A percentile compares a stretch with the other conserved stretches of the same genome.
These are phyloP conservation scores for Poicephalus meyeri DNA, from an alignment of 2,113 vertebrate genomes.

Conservation along the genomic window DNA sequence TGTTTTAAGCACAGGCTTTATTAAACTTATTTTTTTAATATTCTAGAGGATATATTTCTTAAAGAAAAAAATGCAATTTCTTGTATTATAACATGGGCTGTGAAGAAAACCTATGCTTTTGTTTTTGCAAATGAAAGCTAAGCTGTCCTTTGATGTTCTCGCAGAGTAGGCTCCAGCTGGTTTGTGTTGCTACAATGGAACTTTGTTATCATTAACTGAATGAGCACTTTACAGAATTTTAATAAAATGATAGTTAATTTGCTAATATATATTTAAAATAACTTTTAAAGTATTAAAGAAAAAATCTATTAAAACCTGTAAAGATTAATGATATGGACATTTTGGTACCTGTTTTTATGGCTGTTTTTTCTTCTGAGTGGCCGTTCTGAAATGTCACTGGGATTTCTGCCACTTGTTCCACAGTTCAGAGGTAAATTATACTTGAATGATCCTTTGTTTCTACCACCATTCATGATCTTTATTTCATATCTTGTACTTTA, in stretches of 20 bases:
- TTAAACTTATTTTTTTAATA: conserved; percentile 69
- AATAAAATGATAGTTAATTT: conserved; percentile 27
- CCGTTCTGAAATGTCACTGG: conserved; percentile 21
- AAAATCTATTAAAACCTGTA: conserved; percentile 23
- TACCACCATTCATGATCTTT: not conserved
- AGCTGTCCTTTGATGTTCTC: conserved; percentile 38
- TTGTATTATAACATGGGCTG: conserved; percentile 49
- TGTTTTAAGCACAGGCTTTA: conserved; percentile 71
- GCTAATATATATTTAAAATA: conserved; percentile 52
- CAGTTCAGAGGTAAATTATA: conserved; percentile 52
- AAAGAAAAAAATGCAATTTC: conserved; percentile 64
- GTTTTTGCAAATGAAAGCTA: conserved; percentile 60
- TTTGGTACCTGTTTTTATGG: conserved; percentile 61
- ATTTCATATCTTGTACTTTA: conserved; percentile 32
- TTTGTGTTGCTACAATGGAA: conserved; percentile 50
- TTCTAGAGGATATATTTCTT: conserved; percentile 66
- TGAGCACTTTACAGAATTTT: conserved; percentile 60
- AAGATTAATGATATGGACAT: conserved; percentile 41
- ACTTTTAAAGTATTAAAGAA: conserved; percentile 33
- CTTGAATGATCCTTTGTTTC: conserved; percentile 56
- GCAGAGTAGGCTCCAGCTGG: conserved; percentile 19
- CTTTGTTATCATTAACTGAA: conserved; percentile 18
- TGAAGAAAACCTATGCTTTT: conserved; percentile 47
- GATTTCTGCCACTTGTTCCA: conserved; percentile 29
- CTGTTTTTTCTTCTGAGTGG: conserved; percentile 45